Percentiles rank a stretch among this genome's conserved stretches.
Evolutionary conservation across 2,797 vertebrate genomes (phyloP).

Genomic region (Sciaenops ocellatus): DNA sequence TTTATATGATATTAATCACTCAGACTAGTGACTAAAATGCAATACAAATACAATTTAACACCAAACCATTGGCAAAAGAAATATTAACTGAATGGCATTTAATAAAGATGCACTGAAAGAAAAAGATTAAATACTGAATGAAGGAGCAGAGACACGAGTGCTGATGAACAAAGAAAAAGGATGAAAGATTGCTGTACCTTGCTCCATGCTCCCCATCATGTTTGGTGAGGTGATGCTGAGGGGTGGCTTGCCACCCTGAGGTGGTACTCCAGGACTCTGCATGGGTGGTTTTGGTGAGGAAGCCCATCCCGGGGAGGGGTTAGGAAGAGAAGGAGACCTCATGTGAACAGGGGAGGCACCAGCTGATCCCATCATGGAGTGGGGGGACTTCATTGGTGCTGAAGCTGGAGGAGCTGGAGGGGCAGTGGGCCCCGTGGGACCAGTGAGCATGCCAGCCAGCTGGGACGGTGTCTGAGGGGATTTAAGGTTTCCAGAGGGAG

Average conservation of each 20-base stretch:
- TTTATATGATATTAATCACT: background rate
- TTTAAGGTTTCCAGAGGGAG: constrained; percentile 98
- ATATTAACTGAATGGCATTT: background rate
- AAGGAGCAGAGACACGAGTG: background rate
- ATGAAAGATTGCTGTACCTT: constrained; percentile 83
- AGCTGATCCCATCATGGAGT: constrained; percentile 98
- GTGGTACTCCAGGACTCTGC: constrained; percentile 97
- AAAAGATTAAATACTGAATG: background rate
- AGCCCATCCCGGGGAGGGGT: constrained; percentile 98
- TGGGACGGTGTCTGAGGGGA: constrained; percentile 99
- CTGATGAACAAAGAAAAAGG: background rate
- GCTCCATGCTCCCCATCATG: constrained; percentile 95
- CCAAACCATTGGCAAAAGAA: background rate
- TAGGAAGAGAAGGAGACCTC: constrained; percentile 98
- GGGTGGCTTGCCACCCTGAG: constrained; percentile 93
- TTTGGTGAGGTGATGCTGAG: constrained; percentile 97
- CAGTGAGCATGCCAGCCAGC: constrained; percentile 96
- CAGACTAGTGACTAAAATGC: background rate
- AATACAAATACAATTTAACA: background rate
- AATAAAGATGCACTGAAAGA: background rate
- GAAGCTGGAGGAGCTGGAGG: constrained; percentile 92
- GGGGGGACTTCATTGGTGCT: constrained; percentile 97
- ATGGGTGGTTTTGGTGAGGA: constrained; percentile 98
- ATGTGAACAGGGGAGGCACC: constrained; percentile 99
- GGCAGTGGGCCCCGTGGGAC: constrained; percentile 90